Conservation (phyloP, 1,140 invertebrate genomes). For the Doryteuthis pealeii region DNA sequence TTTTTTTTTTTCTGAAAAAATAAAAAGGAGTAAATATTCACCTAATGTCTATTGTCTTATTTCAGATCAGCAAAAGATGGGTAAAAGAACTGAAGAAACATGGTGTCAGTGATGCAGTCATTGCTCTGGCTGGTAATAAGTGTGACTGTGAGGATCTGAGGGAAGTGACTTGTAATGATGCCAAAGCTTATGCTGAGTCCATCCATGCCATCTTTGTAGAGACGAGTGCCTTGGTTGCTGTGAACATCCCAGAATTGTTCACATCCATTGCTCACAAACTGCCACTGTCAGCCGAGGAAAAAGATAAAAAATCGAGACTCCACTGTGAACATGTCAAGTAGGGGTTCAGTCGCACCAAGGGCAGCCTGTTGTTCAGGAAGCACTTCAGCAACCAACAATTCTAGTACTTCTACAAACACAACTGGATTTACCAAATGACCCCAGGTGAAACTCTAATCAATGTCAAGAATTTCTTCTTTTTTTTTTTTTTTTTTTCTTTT, state of each 20-base stretch:
- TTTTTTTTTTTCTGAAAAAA: too few species aligned
- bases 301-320: neutral
- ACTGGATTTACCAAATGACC: too few species aligned
- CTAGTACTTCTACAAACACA: too few species aligned
- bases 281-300: neutral
- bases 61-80: conserved; percentile 87
- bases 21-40: conserved; percentile 83
- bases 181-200: conserved; percentile 95
- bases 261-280: conserved; percentile 58
- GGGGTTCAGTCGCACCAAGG: neutral
- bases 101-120: conserved; percentile 83
- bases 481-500: too few species aligned
- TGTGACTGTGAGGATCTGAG: conserved; percentile 70
- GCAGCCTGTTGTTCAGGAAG: too few species aligned
- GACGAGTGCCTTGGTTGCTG: conserved; percentile 97
- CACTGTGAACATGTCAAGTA: neutral
- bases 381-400: too few species aligned
- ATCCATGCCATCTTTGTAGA: conserved; percentile 98
- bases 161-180: conserved; percentile 70
- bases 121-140: conserved; percentile 87
- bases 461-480: too few species aligned
- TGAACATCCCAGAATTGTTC: conserved; percentile 99
- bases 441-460: too few species aligned
- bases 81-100: conserved; percentile 83
- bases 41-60: too few species aligned